phyloP scores from a whole-genome alignment of 2,113 vertebrate genomes.

The Synodontis membranacea region DNA sequence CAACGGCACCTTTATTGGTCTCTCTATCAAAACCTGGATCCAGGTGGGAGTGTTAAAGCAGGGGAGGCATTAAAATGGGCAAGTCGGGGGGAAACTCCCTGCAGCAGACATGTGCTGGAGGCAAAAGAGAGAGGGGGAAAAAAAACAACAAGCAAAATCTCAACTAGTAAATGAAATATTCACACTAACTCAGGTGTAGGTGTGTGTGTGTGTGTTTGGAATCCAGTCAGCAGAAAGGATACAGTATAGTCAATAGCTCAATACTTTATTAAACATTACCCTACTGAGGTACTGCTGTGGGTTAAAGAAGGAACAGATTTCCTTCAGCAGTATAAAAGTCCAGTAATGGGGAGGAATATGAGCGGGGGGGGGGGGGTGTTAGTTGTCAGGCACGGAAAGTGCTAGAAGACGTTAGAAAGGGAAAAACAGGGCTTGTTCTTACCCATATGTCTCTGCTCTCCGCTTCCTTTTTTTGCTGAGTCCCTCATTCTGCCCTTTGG shows the following conservation, averaged over 20 bases:
- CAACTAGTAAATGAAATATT: background rate
- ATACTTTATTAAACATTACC: background rate
- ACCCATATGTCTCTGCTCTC: conserved; percentile 69
- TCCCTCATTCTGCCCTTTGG: conserved; percentile 69
- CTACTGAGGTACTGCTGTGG: background rate
- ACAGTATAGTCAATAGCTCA: background rate
- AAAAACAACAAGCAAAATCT: background rate
- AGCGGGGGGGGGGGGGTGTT: background rate
- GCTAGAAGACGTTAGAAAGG: background rate
- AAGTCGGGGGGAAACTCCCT: background rate
- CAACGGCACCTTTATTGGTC: background rate
- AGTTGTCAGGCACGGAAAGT: background rate
- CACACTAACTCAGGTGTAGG: background rate
- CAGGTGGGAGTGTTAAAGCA: background rate
- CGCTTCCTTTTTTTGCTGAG: conserved; percentile 67
- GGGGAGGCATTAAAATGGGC: background rate
- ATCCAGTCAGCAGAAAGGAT: background rate
- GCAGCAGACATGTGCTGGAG: background rate
- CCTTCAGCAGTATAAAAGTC: background rate
- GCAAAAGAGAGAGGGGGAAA: background rate
- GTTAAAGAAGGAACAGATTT: background rate
- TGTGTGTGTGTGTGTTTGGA: background rate
- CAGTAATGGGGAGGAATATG: conserved; percentile 5
- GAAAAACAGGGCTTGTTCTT: conserved; percentile 52
- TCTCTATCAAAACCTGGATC: no score